Conservation (phyloP, 2,797 vertebrate genomes). For the Meda fulgida region DNA sequence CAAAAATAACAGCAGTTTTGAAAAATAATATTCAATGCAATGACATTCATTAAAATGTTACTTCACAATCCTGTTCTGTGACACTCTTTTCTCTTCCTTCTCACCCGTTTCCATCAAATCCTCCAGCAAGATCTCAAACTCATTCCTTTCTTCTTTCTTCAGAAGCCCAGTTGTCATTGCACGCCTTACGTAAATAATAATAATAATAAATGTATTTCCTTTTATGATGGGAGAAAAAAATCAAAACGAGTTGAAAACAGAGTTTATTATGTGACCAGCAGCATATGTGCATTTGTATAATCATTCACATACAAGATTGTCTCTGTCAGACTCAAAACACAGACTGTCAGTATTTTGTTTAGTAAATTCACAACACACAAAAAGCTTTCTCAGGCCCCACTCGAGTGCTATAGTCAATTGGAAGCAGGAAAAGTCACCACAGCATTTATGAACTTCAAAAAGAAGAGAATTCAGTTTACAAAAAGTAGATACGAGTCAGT, state of each 20-base stretch:
- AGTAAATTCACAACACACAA: neutral
- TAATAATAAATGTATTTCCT: too few species aligned
- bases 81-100: neutral
- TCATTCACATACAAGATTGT: too few species aligned
- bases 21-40: neutral
- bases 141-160: conserved; percentile 92
- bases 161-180: conserved; percentile 65
- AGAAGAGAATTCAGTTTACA: neutral
- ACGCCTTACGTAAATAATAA: too few species aligned
- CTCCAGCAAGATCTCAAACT: conserved; percentile 93
- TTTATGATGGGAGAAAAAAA: neutral
- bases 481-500: neutral
- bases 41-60: neutral
- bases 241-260: too few species aligned
- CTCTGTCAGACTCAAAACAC: too few species aligned
- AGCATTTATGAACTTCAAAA: neutral
- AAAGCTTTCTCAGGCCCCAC: neutral
- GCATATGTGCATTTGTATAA: neutral
- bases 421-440: neutral
- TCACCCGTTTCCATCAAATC: conserved; percentile 96
- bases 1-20: neutral
- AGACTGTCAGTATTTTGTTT: neutral
- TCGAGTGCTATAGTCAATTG: neutral
- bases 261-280: too few species aligned
- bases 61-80: neutral